A percentile compares a stretch with the other conserved stretches of the same genome.
Evolutionary conservation across 2,797 vertebrate species (phyloP).

Genomic region (Karalla daura): DNA sequence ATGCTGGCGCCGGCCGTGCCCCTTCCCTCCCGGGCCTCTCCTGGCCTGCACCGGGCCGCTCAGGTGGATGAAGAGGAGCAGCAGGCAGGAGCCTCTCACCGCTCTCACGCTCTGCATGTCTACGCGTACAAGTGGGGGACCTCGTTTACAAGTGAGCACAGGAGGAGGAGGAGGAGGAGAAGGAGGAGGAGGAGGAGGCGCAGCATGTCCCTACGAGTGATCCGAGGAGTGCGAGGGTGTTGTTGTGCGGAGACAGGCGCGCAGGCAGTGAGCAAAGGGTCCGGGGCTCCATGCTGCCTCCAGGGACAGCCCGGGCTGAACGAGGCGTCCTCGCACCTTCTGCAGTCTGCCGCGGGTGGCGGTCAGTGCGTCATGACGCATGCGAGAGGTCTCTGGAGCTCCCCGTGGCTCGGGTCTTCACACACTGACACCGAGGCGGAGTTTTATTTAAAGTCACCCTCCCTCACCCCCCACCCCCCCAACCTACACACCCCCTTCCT

Average conservation of each 20-base stretch:
- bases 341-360: too few species aligned
- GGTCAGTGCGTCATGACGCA: slow-evolving; percentile 19
- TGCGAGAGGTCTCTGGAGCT: slow-evolving; percentile 27
- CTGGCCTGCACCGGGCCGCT: slow-evolving; percentile 79
- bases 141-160: neutral
- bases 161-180: neutral
- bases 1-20: slow-evolving; percentile 77
- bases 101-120: slow-evolving; percentile 57
- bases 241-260: neutral
- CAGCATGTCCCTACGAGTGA: slow-evolving; percentile 46
- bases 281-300: slow-evolving; percentile 48
- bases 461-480: too few species aligned
- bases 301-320: neutral
- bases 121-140: slow-evolving; percentile 3
- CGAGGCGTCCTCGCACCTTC: too few species aligned
- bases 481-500: slow-evolving; percentile 6
- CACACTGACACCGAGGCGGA: slow-evolving; percentile 38
- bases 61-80: slow-evolving; percentile 85
- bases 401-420: slow-evolving; percentile 37
- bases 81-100: slow-evolving; percentile 56
- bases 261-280: slow-evolving; percentile 10
- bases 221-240: slow-evolving; percentile 23
- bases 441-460: slow-evolving; percentile 66
- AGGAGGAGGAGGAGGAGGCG: neutral
- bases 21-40: slow-evolving; percentile 72